Evolutionary conservation across 2,888 invertebrate species (phyloP), one percentile per base, ranked within the genome.

Genomic region (Perizoma affinitatum): DNA sequence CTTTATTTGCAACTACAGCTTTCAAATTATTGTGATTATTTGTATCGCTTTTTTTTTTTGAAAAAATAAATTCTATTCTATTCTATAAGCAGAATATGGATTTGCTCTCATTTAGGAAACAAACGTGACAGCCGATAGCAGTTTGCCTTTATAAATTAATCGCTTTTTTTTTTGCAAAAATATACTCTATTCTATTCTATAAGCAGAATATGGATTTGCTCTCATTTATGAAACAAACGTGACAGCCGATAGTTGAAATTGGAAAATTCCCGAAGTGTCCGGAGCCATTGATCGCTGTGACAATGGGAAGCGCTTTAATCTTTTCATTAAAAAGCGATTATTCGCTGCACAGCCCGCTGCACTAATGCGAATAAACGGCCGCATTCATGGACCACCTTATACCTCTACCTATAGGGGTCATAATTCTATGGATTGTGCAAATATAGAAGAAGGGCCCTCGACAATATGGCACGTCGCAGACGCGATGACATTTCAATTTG

Each of bases 301-400:
- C 85, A 83, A 84, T 82, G 73, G 80, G 74, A 77, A 78, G 84
- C 80, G 87, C 84, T 83, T 88, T 91, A 90, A 91, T 90, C 90
- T 90, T 90, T 90, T 91, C 90, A 91, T 91, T 91, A 90, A 90
- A 90, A 90, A 90, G 85, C 90, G 91, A 91, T 91, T 91, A 91
- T 87, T 84, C 90, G 83, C 82, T 86, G 89, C 89, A 88, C 86
- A 83, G 83, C 74, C 82, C 82, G 84, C 72, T 87, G 90, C 90
- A 88, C 89, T 88, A 88, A 90, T 88, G 86, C 84, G 85, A 84
- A 86, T 87, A 86, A 86, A 74, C 69, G 68, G 75, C 74, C 72
- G 55, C 72, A 63, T 53, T 58, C 40, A 5, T 38, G 48, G 22
- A 41, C 61, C 53, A 62, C 73, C 69, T 69, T 83, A 82, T 71